Conservation (phyloP, 2,888 invertebrate genomes). For the Campoletis raptor region DNA sequence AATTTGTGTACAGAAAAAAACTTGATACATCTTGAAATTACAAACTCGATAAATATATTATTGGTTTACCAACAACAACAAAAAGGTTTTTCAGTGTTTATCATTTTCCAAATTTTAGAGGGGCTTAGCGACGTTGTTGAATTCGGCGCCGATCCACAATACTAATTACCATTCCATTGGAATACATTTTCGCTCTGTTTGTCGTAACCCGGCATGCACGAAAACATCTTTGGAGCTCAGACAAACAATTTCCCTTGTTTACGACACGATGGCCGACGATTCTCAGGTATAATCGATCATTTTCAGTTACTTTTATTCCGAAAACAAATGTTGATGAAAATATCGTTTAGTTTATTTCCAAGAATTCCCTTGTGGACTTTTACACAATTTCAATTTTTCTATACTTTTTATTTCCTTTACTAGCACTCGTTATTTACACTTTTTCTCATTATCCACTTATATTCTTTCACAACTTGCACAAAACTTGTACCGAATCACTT, state of each 20-base stretch:
- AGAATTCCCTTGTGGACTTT: too few relatives aligned
- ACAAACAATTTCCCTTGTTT: constrained; percentile 94
- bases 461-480: too few relatives aligned
- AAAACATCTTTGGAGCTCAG: constrained; percentile 91
- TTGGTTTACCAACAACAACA: background rate
- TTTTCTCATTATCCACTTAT: background rate
- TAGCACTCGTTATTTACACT: background rate
- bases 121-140: constrained; percentile 95
- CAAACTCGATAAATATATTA: background rate
- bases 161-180: constrained; percentile 97
- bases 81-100: background rate
- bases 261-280: constrained; percentile 88
- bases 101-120: constrained; percentile 83
- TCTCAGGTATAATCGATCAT: constrained; percentile 75
- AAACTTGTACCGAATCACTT: background rate
- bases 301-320: background rate
- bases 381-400: too few relatives aligned
- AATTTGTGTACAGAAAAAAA: background rate
- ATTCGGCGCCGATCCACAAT: constrained; percentile 96
- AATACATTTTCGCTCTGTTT: constrained; percentile 93
- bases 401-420: too few relatives aligned
- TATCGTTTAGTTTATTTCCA: too few relatives aligned
- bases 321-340: too few relatives aligned
- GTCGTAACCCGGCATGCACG: constrained; percentile 87
- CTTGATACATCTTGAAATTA: background rate